Evolutionary conservation across 2,888 invertebrate genomes (phyloP), one percentile per base, ranked within the genome.

Genomic region (Spilarctia lutea): DNA sequence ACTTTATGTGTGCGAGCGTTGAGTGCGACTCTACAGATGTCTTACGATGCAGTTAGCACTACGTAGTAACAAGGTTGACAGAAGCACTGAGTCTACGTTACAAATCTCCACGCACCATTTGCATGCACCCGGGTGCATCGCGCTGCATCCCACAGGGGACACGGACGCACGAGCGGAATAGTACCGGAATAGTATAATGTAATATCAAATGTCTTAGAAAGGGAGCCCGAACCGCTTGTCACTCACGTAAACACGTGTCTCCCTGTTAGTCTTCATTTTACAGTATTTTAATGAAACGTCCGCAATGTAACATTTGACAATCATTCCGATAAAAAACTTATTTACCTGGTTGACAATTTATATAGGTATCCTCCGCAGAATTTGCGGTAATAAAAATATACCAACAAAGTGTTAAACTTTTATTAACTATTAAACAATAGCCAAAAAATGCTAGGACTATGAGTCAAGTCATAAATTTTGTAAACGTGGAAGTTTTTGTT

Each of bases 41-140:
- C 81, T 56, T 70, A 75, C 69, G 39, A 74, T 65, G 20, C 66
- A 69, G 68, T 81, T 76, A 79, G 68, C 65, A 71, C 56, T 71
- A 74, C 71, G 80, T 86, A 85, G 89, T 92, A 91, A 92, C 91
- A 87, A 94, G 93, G 90, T 91, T 90, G 86, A 88, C 82, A 88
- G 89, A 81, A 84, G 82, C 83, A 85, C 82, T 75, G 78, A 85
- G 89, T 84, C 86, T 87, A 91, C 91, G 93, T 93, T 92, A 94
- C 93, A 93, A 94, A 90, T 92, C 92, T 94, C 90, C 90, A 94
- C 93, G 94, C 94, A 94, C 94, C 94, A 95, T 96, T 95, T 95
- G 93, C 90, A 91, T 92, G 93, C 93, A 93, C 89, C 89, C 93
- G 92, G 88, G 92, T 94, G 93, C 92, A 92, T 89, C 92, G 83